Evolutionary conservation across 2,888 invertebrate species (phyloP).

Genomic region (Monochamus alternatus): DNA sequence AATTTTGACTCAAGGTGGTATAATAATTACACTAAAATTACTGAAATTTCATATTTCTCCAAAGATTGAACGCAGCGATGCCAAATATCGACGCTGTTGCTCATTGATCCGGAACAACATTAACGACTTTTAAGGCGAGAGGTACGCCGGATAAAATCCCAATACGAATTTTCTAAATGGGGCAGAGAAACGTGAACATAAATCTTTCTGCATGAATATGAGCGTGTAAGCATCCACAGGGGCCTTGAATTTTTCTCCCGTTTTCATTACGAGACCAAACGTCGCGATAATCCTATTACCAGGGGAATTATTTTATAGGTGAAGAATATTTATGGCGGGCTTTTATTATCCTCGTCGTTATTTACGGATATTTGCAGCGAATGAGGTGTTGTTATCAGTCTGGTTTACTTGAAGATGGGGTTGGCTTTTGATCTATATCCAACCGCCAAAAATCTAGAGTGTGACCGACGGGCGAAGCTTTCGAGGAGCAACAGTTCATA

Average conservation of each 20-base stretch:
- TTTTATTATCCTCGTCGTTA: not conserved
- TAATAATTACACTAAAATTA: too few relatives aligned
- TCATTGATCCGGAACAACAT: not conserved
- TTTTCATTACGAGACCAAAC: not conserved
- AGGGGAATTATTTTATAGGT: not conserved
- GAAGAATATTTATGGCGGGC: not conserved
- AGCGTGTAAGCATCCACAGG: not conserved
- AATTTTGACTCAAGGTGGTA: too few relatives aligned
- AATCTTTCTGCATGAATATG: not conserved
- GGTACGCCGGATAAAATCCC: not conserved
- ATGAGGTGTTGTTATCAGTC: too few relatives aligned
- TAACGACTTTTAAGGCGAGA: not conserved
- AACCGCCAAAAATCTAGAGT: too few relatives aligned
- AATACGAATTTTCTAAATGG: not conserved
- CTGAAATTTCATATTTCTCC: too few relatives aligned
- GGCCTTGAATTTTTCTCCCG: not conserved
- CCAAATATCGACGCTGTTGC: not conserved
- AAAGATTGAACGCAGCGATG: too few relatives aligned
- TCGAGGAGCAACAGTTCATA: too few relatives aligned
- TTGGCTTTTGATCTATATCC: too few relatives aligned
- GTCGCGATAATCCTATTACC: not conserved
- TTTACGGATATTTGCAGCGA: too few relatives aligned
- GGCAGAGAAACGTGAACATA: not conserved
- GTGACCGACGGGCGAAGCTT: too few relatives aligned
- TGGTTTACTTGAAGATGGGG: too few relatives aligned